A percentile compares a stretch with the other conserved stretches of the same genome.
These are phyloP conservation scores for Nycticorax nycticorax DNA, from an alignment of 2,113 vertebrate species.

Conservation along the genomic window DNA sequence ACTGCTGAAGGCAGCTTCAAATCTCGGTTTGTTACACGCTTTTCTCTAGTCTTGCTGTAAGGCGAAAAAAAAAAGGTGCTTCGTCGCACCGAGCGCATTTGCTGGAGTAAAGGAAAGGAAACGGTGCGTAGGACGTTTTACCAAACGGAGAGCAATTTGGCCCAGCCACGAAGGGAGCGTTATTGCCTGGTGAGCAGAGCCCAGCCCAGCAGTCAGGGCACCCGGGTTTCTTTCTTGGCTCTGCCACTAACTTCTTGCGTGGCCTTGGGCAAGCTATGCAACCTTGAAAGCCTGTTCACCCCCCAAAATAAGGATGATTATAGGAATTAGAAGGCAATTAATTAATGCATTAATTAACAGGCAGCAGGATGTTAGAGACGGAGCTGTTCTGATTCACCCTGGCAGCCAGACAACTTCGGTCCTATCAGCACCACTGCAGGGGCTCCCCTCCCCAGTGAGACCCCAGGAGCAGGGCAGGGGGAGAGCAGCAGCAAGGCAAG, in stretches of 20 bases:
- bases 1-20: slow-evolving; percentile 64
- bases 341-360: slow-evolving; percentile 65
- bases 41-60: slow-evolving; percentile 34
- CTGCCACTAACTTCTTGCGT: background rate
- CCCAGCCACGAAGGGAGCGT: background rate
- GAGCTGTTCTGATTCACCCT: slow-evolving; percentile 52
- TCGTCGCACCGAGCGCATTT: accelerated
- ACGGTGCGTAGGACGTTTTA: background rate
- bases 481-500: background rate
- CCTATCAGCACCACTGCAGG: slow-evolving; percentile 54
- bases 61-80: background rate
- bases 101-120: background rate
- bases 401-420: slow-evolving; percentile 39
- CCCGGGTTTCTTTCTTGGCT: background rate
- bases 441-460: background rate
- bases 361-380: background rate
- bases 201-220: background rate
- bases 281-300: slow-evolving; percentile 29
- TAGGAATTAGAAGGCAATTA: slow-evolving; percentile 64
- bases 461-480: background rate
- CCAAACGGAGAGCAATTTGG: background rate
- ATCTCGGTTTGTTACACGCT: slow-evolving; percentile 49
- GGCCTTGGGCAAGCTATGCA: slow-evolving; percentile 46
- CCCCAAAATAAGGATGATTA: slow-evolving; percentile 46
- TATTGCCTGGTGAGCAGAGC: background rate